Evolutionary conservation across 1,140 invertebrate species (phyloP), one percentile per base, ranked within the genome.

Genomic region (Leptinotarsa lineolata): DNA sequence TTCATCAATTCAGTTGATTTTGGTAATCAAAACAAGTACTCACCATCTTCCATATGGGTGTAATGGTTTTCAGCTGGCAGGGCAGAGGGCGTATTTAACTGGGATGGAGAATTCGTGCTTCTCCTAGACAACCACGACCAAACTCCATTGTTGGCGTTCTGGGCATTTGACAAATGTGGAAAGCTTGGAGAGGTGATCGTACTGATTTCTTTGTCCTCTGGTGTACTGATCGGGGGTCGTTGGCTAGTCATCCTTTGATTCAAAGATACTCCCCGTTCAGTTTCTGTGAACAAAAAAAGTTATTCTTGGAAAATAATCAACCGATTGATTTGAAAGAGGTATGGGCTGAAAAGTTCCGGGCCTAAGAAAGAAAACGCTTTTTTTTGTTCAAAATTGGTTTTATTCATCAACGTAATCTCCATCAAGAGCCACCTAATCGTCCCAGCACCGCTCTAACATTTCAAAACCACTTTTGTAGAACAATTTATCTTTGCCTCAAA

Each of bases 21-120:
- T 54, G 11, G 16, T 54, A 54, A 59, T 20, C 16, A 59, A n/a
- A 20, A 8, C 58, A 59, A 59, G 11, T 63, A 20, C 68, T 61
- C 44, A 71, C 69, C 69, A 66, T 90, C 90, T 70, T 91, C 90
- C 88, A 91, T 89, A 79, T 90, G 89, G 11, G 90, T 92, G 79
- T 92, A 92, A 80, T 92, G 90, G 80, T 92, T 92, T 81, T 91
- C 89, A 13, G 88, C 89, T 2, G 88, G 89, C 13, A 83, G 84
- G 11, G 83, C 82, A 4, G 83, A 83, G 69, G 84, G 82, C 4
- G 83, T 83, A 48, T 86, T 83, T 73, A 87, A 81, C 76, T 87
- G 86, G 1, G 85, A 82, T 3, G 85, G 80, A 30, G 82, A 81
- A 5, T 81, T 82, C 1, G 85, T 84, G 11, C 78, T 68, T 13